Evolutionary conservation across 2,888 invertebrate species (phyloP), one percentile per base, ranked within the genome.

Genomic region (Scrobipalpa atriplicella): DNA sequence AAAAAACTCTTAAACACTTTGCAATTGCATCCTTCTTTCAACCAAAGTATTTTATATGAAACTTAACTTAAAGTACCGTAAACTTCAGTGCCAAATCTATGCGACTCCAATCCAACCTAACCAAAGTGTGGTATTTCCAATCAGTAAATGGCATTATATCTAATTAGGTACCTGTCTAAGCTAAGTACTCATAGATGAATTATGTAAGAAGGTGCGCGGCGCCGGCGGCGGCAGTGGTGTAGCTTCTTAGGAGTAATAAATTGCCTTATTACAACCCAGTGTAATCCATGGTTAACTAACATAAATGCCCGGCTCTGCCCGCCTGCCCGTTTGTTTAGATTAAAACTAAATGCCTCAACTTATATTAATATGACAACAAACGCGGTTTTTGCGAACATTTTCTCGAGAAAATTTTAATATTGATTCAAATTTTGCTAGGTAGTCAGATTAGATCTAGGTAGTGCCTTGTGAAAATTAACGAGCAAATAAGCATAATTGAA

Each of bases 271-370:
- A 85, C 79, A 75, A 52, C 69, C 72, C 77, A 76, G 82, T 81
- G 83, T 91, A 90, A 91, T 91, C 91, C 87, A 78, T 74, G 84
- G 84, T 85, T 90, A 91, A 91, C 89, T 89, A 90, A 87, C 90
- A 90, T 89, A 84, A 90, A 90, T 90, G 89, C 86, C 77, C 73
- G 76, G 82, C 81, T 80, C 74, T 78, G 70, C 78, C 73, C 77
- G 76, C 73, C 70, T 67, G 69, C 71, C 87, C 86, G 82, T 91
- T 90, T 91, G 87, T 91, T 87, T 86, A 90, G 88, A 91, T 91
- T 91, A 90, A 86, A 90, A 87, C 81, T 71, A 86, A 85, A 86
- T 84, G 71, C 80, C 75, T 69, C 73, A 73, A 76, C 75, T 75
- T 77, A 82, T 81, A 84, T 85, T 85, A 86, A 81, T 77, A 77